Base-by-base conservation (phyloP, 1,140 invertebrate genomes). In the Drosophila baimaii region DNA sequence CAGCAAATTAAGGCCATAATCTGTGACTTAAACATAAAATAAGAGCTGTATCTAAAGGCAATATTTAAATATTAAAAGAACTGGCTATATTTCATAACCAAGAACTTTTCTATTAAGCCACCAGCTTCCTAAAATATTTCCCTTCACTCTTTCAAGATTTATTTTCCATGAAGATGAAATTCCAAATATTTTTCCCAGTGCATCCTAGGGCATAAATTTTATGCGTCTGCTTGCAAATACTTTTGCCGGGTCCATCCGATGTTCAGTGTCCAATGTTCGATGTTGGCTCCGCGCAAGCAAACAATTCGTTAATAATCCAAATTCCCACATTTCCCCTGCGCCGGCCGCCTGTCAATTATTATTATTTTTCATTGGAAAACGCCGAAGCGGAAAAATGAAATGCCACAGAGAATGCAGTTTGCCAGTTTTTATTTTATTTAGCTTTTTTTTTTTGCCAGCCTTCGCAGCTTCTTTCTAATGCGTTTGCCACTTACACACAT, bases 291-390 rank as follows among this genome's bases (percentile, higher is more conserved):
- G 46, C n/a, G 72, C 81, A 77, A 35, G 59, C 78, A 81, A 76
- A 89, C 84, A 89, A 89, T 89, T 89, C 84, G 84, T 89, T 89
- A 89, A 89, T 89, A 89, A 89, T 89, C 84, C 84, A 89, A 89
- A 89, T 89, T 89, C 84, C 84, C 84, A 89, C 84, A 89, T 89
- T 79, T 69, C 59, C 80, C 79, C 69, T 74, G 69, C 63, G 44
- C 52, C 41, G 31, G 72, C 71, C 52, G 72, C 73, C 84, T 89
- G 84, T 89, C 84, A 89, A 89, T 89, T 89, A 89, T 89, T 89
- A 89, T 89, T 89, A 89, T 89, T 89, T 86, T 85, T 86, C 83
- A 86, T 86, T 89, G 83, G 84, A 89, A 86, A 76, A 88, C 62
- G 61, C 80, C 84, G 81, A 84, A 73, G 83, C 85, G 77, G 83